Evolutionary conservation across 2,797 vertebrate genomes (phyloP).

Genomic region (Lacerta agilis): DNA sequence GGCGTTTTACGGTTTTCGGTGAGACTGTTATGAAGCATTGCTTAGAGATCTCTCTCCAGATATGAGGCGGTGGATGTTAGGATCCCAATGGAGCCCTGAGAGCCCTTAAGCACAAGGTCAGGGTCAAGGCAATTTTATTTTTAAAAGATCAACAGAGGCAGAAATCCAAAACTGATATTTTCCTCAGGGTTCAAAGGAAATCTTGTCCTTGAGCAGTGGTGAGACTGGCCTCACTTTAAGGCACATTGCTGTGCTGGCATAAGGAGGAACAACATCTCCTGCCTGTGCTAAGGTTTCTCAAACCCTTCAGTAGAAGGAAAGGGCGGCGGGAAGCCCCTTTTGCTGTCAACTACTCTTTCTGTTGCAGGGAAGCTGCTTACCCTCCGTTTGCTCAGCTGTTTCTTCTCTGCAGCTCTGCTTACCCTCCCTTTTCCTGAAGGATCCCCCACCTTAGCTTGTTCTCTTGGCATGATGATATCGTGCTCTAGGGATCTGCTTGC

Average conservation of each 20-base stretch:
- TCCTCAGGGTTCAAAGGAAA: neutral
- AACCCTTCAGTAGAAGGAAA: neutral
- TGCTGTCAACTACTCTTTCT: neutral
- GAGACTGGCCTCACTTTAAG: neutral
- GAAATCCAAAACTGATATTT: no score
- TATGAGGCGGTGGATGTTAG: neutral
- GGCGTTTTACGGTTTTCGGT: no score
- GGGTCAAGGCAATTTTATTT: neutral
- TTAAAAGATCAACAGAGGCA: no score
- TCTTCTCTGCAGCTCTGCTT: neutral
- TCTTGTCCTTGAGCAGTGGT: neutral
- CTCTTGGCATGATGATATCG: neutral
- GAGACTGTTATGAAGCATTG: neutral
- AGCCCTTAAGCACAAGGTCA: neutral
- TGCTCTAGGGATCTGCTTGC: neutral
- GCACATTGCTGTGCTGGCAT: neutral
- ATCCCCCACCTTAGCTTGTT: neutral
- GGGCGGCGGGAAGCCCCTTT: fast-evolving
- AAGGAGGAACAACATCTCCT: neutral
- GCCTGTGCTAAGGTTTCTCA: neutral
- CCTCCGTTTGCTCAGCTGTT: neutral
- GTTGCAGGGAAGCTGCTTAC: neutral
- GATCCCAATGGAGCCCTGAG: neutral
- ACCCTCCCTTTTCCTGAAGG: neutral
- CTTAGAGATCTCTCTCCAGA: neutral